A percentile compares a stretch with the other conserved stretches of the same genome.
These are phyloP conservation scores for Argyresthia goedartella DNA, from an alignment of 2,888 invertebrate genomes.

Conservation along the genomic window DNA sequence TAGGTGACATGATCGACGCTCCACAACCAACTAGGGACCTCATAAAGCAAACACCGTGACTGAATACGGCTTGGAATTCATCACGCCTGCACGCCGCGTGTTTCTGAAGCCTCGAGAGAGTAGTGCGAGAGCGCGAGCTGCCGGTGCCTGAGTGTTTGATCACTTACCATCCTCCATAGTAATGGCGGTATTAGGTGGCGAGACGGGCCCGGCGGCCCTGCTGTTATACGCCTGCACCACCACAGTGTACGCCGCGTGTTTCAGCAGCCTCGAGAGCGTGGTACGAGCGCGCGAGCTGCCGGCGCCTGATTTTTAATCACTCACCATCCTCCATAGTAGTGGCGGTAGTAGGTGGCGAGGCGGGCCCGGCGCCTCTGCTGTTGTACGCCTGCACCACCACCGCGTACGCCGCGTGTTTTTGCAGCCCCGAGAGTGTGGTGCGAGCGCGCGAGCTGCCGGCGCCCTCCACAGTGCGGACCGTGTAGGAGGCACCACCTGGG, in stretches of 20 bases:
- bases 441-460: constrained; percentile 78
- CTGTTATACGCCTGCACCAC: constrained; percentile 91
- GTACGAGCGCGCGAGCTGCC: constrained; percentile 59
- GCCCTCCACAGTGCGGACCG: constrained; percentile 84
- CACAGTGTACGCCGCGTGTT: constrained; percentile 84
- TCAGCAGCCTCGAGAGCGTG: constrained; percentile 77
- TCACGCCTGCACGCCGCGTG: too few relatives aligned
- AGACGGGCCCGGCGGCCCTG: constrained; percentile 87
- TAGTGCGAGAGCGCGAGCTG: too few relatives aligned
- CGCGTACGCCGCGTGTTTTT: constrained; percentile 84
- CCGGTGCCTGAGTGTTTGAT: too few relatives aligned
- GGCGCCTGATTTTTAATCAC: constrained; percentile 14
- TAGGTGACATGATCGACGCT: too few relatives aligned
- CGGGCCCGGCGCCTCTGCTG: constrained; percentile 87
- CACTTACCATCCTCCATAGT: constrained; percentile 85
- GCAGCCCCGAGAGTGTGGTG: constrained; percentile 75
- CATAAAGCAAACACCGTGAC: too few relatives aligned
- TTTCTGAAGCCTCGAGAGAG: too few relatives aligned
- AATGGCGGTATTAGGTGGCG: constrained; percentile 81
- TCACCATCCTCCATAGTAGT: constrained; percentile 88
- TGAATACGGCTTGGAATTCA: too few relatives aligned
- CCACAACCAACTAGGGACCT: too few relatives aligned
- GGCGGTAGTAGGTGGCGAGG: constrained; percentile 83
- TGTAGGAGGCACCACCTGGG: constrained; percentile 71
- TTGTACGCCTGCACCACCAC: constrained; percentile 91